A percentile compares a stretch with the other conserved stretches of the same genome.
phyloP scores from a whole-genome alignment of 2,888 invertebrate genomes.

The Tetheella fluctuosa region DNA sequence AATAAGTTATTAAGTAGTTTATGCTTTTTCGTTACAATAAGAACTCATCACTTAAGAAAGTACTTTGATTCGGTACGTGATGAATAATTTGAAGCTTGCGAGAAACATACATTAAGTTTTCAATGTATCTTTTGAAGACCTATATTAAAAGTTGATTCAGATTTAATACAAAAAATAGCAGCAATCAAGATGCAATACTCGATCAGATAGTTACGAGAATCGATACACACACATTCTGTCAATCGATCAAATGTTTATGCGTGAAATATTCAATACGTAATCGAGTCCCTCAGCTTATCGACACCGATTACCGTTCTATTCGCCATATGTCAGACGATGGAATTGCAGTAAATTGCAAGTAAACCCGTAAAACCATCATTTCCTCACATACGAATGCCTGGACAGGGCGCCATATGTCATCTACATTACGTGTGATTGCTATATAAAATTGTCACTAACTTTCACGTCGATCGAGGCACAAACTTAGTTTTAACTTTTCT shows the following conservation, averaged over 20 bases:
- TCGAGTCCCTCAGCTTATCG: slow-evolving; percentile 3
- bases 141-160: too few relatives aligned
- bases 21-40: background rate
- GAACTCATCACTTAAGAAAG: too few relatives aligned
- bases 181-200: background rate
- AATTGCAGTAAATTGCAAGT: slow-evolving; percentile 50
- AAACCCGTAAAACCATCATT: slow-evolving; percentile 30
- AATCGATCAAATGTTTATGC: slow-evolving; percentile 11
- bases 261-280: slow-evolving; percentile 23
- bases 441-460: slow-evolving; percentile 41
- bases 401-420: slow-evolving; percentile 33
- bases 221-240: background rate
- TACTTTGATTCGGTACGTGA: too few relatives aligned
- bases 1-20: background rate
- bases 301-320: slow-evolving; percentile 17
- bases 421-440: slow-evolving; percentile 37
- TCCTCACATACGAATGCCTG: slow-evolving; percentile 18
- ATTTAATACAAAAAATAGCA: too few relatives aligned
- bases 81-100: too few relatives aligned
- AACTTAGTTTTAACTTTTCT: slow-evolving; percentile 34
- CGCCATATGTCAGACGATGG: slow-evolving; percentile 27
- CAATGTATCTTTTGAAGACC: too few relatives aligned
- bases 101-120: too few relatives aligned
- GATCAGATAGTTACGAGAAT: background rate
- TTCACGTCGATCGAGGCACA: slow-evolving; percentile 35